Evolutionary conservation across 1,140 invertebrate species (phyloP), one percentile per base, ranked within the genome.

Genomic region (Orchestia grillus): DNA sequence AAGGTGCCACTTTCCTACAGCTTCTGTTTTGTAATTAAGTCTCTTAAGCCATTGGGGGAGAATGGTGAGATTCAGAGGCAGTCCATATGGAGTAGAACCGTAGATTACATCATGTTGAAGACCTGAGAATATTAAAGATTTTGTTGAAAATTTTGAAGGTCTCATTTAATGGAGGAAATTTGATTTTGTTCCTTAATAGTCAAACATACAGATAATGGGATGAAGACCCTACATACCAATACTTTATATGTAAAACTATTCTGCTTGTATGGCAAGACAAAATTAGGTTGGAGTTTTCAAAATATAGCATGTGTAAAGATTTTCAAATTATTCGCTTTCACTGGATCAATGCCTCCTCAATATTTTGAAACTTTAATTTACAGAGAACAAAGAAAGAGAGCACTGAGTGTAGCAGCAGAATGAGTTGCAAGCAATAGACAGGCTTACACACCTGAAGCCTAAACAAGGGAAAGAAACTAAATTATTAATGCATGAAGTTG

Each of bases 1-100:
- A 96, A 99, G 97, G 97, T 99, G 99, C 99, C 99, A 99, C 97
- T 99, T 99, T n/a, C 99, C 99, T 44, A 99, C 98, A 62, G 98
- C 98, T 97, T 99, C 98, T 0, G 98, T 99, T 8, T 97, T 97
- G 97, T 99, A 99, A 0, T 99, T 99, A 0, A 98, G 97, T 43
- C 98, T 97, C 97, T 98, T 98, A 42, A 99, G 97, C 97, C 98
- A 98, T 97, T 99, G 97, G 0, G 99, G 98, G 95, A 99, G 97
- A 16, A 98, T 97, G 96, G 98, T 98, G 97, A 98, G 98, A 47
- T 98, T 98, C 3, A 98, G 97, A 0, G 98, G 98, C 0, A 99
- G 97, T 11, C 98, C 98, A 97, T 98, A 98, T 0, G 98, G 98
- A 97, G 98, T 98, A 19, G 98, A 97, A 96, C 98, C 98, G 88